A percentile compares a stretch with the other conserved stretches of the same genome.
These are phyloP conservation scores for Dicrostonyx torquatus DNA, from an alignment of 2,797 vertebrate genomes.

Conservation along the genomic window DNA sequence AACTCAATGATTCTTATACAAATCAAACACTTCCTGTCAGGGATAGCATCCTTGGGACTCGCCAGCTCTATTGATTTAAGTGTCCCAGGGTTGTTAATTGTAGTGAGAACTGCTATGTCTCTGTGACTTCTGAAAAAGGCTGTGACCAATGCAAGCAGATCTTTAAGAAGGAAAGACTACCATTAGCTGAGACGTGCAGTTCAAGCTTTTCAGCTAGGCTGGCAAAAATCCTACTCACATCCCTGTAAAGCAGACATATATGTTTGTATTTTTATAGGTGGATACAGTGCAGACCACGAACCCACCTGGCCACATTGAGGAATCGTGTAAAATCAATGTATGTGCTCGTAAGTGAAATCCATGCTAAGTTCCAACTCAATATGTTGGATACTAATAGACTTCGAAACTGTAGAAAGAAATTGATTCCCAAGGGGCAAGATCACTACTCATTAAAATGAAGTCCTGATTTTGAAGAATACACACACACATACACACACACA, in stretches of 20 bases:
- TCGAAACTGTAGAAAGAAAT: conserved; percentile 75
- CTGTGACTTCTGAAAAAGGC: conserved; percentile 61
- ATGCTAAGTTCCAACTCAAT: conserved; percentile 84
- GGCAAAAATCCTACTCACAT: conserved; percentile 82
- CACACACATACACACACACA: too few species aligned
- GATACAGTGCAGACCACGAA: conserved; percentile 85
- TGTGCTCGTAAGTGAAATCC: conserved; percentile 87
- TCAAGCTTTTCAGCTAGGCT: conserved; percentile 69
- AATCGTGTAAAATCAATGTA: conserved; percentile 88
- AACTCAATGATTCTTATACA: conserved; percentile 43
- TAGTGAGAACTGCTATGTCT: conserved; percentile 32
- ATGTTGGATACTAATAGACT: conserved; percentile 84
- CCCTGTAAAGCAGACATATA: conserved; percentile 85
- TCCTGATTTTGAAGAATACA: conserved; percentile 67
- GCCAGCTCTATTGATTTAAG: conserved; percentile 44
- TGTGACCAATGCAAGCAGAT: conserved; percentile 59
- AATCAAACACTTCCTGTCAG: conserved; percentile 45
- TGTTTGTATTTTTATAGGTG: conserved; percentile 89
- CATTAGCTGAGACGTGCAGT: conserved; percentile 60
- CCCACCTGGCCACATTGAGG: conserved; percentile 85
- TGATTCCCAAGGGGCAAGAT: conserved; percentile 81
- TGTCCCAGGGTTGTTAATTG: conserved; percentile 45
- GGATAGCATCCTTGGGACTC: conserved; percentile 1
- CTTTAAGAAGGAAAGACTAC: conserved; percentile 58
- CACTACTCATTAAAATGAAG: conserved; percentile 80